These are phyloP conservation scores for Rhagologus leucostigma DNA, from an alignment of 2,113 vertebrate genomes.

Conservation along the genomic window DNA sequence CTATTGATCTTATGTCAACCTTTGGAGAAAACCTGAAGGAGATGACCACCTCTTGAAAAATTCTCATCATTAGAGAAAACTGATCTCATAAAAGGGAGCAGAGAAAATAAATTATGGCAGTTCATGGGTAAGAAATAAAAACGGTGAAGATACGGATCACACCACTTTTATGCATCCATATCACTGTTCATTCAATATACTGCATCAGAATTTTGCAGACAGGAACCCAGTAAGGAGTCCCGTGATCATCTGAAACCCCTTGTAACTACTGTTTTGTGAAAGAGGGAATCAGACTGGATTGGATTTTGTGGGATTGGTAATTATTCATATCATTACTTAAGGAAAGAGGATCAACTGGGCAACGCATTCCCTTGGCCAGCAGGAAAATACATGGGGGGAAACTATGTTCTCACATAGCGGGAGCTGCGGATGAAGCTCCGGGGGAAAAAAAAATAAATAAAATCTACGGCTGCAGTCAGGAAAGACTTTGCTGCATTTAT, in stretches of 20 bases:
- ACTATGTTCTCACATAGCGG: background rate
- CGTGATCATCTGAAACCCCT: background rate
- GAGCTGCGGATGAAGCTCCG: background rate
- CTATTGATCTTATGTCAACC: background rate
- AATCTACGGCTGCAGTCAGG: background rate
- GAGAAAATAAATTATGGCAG: background rate
- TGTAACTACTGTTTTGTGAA: background rate
- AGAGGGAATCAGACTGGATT: background rate
- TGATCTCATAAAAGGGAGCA: background rate
- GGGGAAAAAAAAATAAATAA: rapidly evolving
- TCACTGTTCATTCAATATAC: background rate
- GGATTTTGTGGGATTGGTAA: background rate
- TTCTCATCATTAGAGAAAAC: background rate
- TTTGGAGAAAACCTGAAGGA: background rate
- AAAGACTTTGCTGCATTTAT: background rate
- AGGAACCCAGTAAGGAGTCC: background rate
- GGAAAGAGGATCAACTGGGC: background rate
- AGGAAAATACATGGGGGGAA: background rate
- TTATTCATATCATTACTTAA: background rate
- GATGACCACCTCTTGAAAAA: background rate
- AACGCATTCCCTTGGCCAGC: background rate
- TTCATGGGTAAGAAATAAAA: background rate
- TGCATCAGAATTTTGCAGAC: background rate
- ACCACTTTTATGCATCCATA: background rate
- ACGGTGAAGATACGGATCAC: rapidly evolving